Conservation (phyloP, 2,888 invertebrate species). For the Lochmaea capreae region DNA sequence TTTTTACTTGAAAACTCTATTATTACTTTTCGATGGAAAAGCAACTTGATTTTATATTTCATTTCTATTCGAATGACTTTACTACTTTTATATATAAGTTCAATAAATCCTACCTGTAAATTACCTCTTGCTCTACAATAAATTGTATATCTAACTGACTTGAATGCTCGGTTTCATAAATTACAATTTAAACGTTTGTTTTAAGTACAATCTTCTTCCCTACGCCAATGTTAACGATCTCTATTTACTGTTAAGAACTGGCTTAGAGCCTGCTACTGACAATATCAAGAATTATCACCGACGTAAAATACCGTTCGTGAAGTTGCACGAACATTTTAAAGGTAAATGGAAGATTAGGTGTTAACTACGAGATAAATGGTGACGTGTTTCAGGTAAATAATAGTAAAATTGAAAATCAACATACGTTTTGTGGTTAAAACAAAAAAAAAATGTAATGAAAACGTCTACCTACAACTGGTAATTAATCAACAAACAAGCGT, state of each 20-base stretch:
- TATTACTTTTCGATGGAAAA: too few relatives aligned
- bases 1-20: too few relatives aligned
- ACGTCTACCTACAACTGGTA: too few relatives aligned
- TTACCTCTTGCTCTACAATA: not conserved
- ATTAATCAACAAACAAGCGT: too few relatives aligned
- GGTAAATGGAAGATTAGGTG: not conserved
- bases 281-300: not conserved
- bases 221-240: conserved; percentile 4
- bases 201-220: not conserved
- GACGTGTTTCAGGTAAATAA: not conserved
- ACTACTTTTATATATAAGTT: not conserved
- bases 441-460: too few relatives aligned
- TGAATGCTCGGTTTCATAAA: not conserved
- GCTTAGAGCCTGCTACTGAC: not conserved
- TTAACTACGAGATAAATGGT: not conserved
- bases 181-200: not conserved
- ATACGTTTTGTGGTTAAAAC: too few relatives aligned
- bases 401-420: not conserved
- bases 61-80: not conserved
- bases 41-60: not conserved
- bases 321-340: not conserved
- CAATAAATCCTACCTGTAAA: not conserved
- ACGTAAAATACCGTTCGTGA: not conserved
- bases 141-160: not conserved
- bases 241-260: not conserved